These are phyloP conservation scores for Phataginus tricuspis DNA, from an alignment of 2,797 vertebrate genomes.

Conservation along the genomic window DNA sequence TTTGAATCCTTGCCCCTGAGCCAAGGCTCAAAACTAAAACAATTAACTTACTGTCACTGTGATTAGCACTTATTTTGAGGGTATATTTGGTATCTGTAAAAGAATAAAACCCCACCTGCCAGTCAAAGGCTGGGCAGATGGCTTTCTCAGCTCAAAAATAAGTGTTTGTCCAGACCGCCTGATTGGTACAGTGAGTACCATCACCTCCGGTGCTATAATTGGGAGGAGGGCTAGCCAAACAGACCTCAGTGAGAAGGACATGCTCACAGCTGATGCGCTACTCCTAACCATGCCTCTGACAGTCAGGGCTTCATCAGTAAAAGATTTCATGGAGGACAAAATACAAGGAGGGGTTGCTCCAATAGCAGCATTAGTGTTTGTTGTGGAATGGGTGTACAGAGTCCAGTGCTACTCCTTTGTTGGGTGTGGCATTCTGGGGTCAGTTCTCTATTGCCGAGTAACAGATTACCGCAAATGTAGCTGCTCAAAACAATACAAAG, in stretches of 20 bases:
- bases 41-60: neutral
- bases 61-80: neutral
- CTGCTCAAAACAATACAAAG: neutral
- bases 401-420: neutral
- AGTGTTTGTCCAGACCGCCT: neutral
- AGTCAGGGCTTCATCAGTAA: neutral
- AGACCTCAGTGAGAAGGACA: neutral
- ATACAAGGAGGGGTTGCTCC: conserved; percentile 13
- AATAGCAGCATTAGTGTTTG: conserved; percentile 41
- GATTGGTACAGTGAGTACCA: neutral
- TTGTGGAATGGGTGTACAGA: neutral
- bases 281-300: neutral
- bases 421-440: neutral
- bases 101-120: neutral
- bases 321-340: conserved; percentile 48
- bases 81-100: neutral
- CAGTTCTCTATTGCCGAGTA: neutral
- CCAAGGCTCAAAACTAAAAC: neutral
- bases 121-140: neutral
- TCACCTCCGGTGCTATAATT: neutral
- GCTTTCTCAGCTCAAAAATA: neutral
- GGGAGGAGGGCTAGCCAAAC: neutral
- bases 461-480: neutral
- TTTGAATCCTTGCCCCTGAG: neutral
- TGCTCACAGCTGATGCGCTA: neutral